These are phyloP conservation scores for Bolinopsis microptera DNA, from an alignment of 37 sponge, comb jelly and placozoan species.

Conservation along the genomic window DNA sequence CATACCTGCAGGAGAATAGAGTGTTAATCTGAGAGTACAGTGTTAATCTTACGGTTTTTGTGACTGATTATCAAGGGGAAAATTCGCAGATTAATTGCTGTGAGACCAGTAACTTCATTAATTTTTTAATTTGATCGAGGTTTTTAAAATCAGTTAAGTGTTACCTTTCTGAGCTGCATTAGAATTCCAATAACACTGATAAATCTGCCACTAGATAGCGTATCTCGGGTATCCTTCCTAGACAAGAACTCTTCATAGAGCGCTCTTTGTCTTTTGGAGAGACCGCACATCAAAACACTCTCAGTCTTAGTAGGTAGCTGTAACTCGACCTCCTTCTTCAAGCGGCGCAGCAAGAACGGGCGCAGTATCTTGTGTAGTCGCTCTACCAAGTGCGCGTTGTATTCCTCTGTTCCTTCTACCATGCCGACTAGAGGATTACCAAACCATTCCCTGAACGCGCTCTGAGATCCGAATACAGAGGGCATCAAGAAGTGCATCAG, in stretches of 20 bases:
- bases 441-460: conserved; percentile 99
- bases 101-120: too few relatives aligned
- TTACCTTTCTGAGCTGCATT: conserved; percentile 98
- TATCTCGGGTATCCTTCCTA: conserved; percentile 66
- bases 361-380: conserved; percentile 95
- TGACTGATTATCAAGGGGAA: too few relatives aligned
- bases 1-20: conserved; percentile 80
- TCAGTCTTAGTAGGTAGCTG: conserved; percentile 98
- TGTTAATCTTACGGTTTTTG: too few relatives aligned
- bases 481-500: conserved; percentile 99
- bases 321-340: conserved; percentile 95
- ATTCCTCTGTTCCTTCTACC: conserved; percentile 98
- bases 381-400: conserved; percentile 88
- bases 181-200: conserved; percentile 97
- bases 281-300: conserved; percentile 82
- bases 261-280: conserved; percentile 94
- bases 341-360: conserved; percentile 90
- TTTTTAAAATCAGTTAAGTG: too few relatives aligned
- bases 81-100: too few relatives aligned
- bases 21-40: too few relatives aligned
- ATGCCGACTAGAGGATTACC: conserved; percentile 97
- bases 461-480: conserved; percentile 90
- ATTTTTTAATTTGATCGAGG: too few relatives aligned
- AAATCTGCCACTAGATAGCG: conserved; percentile 67
- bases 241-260: conserved; percentile 99